Evolutionary conservation across 1,140 invertebrate genomes (phyloP), one percentile per base, ranked within the genome.

Genomic region (Drosophila lini): DNA sequence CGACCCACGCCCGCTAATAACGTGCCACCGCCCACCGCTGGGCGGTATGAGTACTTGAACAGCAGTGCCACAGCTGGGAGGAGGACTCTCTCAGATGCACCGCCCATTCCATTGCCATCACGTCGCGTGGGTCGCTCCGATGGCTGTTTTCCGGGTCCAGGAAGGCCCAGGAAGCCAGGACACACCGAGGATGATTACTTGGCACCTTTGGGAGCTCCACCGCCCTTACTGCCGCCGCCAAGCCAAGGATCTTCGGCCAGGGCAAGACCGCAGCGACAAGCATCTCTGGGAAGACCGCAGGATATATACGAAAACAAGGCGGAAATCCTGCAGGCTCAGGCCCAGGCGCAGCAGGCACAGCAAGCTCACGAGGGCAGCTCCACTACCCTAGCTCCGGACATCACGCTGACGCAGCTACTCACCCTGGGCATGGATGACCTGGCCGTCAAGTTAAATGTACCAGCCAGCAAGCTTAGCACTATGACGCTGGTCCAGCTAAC

Each of bases 401-500:
- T 97, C 44, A 97, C 96, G 1, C 93, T 97, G 41, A 96, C 94
- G 80, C 96, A 98, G 91, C 93, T 97, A 36, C 96, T 97, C 10
- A 96, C 96, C 5, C 94, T 96, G 80, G 96, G 96, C 69, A 94
- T 97, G 70, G 95, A 95, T 70, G 96, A 98, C 53, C 92, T 97
- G 65, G 96, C 97, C 0, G 78, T 90, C 25, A 96, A 96, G 84
- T 92, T 98, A 19, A 94, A 95, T 61, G 96, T 97, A 81, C 96
- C 96, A 0, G 94, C 96, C 0, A 94, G 94, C 41, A 94, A 96
- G 73, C 92, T 98, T n/a, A 96, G 96, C 32, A 96, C 95, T 63
- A 95, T 97, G 95, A 97, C 97, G 0, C 92, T 98, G 45, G 96
- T 96, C 13, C 96, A 97, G 92, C 93, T 97, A 25, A 97, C 97